Base-by-base conservation (phyloP, 2,797 vertebrate species). In the Somateria mollissima region DNA sequence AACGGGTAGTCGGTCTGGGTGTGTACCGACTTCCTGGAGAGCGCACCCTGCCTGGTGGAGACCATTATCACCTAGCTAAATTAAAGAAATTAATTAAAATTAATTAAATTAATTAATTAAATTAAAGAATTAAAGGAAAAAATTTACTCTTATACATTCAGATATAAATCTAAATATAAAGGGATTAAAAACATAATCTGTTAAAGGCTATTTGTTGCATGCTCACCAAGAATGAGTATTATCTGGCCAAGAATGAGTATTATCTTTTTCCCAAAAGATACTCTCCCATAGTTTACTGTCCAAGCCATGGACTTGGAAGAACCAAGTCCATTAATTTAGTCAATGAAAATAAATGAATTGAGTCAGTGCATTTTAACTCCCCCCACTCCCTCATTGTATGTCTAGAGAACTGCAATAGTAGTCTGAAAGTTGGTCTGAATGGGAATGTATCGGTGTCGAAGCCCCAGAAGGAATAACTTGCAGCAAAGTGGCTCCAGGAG, bases 91-190 rank as follows among this genome's bases (percentile, higher is more conserved):
- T n/a, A n/a, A n/a, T n/a, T n/a, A n/a, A n/a, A n/a, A n/a, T n/a
- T n/a, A n/a, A n/a, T n/a, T n/a, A n/a, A n/a, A n/a, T n/a, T n/a
- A n/a, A n/a, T n/a, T n/a, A n/a, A n/a, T n/a, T n/a, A n/a, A n/a
- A n/a, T n/a, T n/a, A n/a, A n/a, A 5, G 71, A 84, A 93, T 95
- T 95, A 93, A 97, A 85, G 11, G 14, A 92, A 56, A 90, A 92
- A 79, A 79, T 73, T 70, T 4, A 6, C 47, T 67, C 19, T 81
- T 88, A 22, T 43, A 56, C 39, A 85, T 92, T 37, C 41, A 25
- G 22, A 15, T 70, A 12, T 45, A 72, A 64, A 27, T 45, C 11
- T 66, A 66, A 78, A 7, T 79, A 57, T 19, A 61, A 58, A 89
- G 17, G n/a, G 39, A 89, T 93, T 89, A 93, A 30, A 36, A 64